Conservation (phyloP, 2,113 vertebrate species). For the Thunnus thynnus region DNA sequence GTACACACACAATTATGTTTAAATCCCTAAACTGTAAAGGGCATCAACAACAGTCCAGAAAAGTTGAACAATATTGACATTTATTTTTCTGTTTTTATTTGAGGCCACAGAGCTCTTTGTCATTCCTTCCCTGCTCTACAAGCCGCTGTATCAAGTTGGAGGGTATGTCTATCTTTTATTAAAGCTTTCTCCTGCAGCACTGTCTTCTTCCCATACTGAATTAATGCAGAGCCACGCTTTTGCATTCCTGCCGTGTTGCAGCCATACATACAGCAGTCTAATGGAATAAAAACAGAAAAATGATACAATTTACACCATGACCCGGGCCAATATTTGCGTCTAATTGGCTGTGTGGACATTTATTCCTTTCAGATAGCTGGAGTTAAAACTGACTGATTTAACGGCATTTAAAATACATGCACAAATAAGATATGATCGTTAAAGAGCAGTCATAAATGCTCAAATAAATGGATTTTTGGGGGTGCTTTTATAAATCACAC, state of each 20-base stretch:
- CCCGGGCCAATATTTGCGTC: neutral
- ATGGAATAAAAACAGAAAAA: neutral
- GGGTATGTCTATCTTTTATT: conserved; percentile 38
- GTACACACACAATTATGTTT: neutral
- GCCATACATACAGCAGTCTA: neutral
- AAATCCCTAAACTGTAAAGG: neutral
- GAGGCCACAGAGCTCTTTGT: neutral
- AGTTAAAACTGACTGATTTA: neutral
- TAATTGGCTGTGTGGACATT: neutral
- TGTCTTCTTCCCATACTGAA: conserved; percentile 36
- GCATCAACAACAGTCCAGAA: neutral
- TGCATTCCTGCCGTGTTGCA: conserved; percentile 16
- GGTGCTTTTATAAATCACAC: neutral
- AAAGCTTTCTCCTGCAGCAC: conserved; percentile 27
- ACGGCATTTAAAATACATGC: neutral
- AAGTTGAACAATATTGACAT: neutral
- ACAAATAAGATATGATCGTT: neutral
- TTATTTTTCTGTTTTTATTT: conserved; percentile 1
- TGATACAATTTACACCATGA: conserved; percentile 15
- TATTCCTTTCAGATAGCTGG: neutral
- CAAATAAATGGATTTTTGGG: neutral
- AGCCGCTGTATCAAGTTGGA: conserved; percentile 1
- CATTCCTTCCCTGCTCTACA: conserved; percentile 5
- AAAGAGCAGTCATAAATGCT: neutral
- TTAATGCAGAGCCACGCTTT: conserved; percentile 7